phyloP scores from a whole-genome alignment of 2,797 vertebrate genomes.

The Diplodus sargus region DNA sequence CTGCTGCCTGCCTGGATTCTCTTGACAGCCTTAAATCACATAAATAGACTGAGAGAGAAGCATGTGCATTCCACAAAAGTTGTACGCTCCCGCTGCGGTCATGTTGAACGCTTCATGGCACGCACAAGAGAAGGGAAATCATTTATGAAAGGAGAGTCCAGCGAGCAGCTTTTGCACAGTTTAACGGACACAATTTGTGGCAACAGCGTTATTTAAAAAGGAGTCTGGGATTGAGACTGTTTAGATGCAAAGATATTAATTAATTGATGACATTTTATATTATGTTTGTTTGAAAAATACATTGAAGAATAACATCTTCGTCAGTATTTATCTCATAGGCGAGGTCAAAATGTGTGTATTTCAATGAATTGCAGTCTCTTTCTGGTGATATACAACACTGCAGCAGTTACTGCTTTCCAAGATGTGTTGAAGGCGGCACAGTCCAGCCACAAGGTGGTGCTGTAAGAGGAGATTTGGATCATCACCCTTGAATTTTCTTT shows the following conservation, averaged over 20 bases:
- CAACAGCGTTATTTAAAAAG: background rate
- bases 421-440: conserved; percentile 31
- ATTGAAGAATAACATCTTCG: background rate
- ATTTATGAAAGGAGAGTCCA: conserved; percentile 15
- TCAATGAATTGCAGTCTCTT: conserved; percentile 16
- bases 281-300: background rate
- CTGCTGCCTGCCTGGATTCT: conserved; percentile 46
- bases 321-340: background rate
- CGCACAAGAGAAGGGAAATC: conserved; percentile 29
- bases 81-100: conserved; percentile 47
- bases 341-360: background rate
- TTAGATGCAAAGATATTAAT: background rate
- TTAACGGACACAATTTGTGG: background rate
- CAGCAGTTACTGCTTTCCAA: conserved; percentile 25
- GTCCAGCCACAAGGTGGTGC: conserved; percentile 87
- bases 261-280: background rate
- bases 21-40: conserved; percentile 76
- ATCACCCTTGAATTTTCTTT: conserved; percentile 25
- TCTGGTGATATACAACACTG: conserved; percentile 28
- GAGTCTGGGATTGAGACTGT: background rate
- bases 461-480: conserved; percentile 81
- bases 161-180: background rate
- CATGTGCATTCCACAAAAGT: conserved; percentile 74
- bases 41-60: conserved; percentile 63
- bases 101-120: conserved; percentile 58